phyloP scores from a whole-genome alignment of 2,888 invertebrate species.

The Agriotes lineatus region DNA sequence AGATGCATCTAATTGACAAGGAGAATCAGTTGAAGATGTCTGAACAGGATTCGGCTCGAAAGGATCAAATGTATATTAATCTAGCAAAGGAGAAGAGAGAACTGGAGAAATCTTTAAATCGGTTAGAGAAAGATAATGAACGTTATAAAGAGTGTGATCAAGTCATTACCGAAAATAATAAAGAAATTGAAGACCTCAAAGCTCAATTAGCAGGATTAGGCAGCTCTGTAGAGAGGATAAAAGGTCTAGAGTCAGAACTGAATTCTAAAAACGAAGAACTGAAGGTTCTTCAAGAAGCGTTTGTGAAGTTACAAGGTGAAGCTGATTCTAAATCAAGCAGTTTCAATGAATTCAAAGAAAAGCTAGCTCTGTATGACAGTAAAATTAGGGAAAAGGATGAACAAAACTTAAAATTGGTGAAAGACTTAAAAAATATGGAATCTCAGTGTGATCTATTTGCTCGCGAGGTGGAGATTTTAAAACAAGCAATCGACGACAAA shows the following conservation, averaged over 20 bases:
- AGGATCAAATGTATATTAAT: slow-evolving; percentile 72
- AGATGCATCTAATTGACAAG: slow-evolving; percentile 69
- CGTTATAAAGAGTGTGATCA: slow-evolving; percentile 69
- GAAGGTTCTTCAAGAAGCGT: slow-evolving; percentile 67
- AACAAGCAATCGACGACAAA: slow-evolving; percentile 48
- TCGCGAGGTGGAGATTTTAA: slow-evolving; percentile 35
- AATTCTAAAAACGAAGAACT: slow-evolving; percentile 58
- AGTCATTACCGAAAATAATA: slow-evolving; percentile 69
- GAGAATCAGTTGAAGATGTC: slow-evolving; percentile 69
- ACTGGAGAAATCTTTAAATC: slow-evolving; percentile 67
- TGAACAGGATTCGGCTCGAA: slow-evolving; percentile 70
- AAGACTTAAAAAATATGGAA: slow-evolving; percentile 56
- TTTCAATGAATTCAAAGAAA: slow-evolving; percentile 52
- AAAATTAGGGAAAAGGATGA: slow-evolving; percentile 48
- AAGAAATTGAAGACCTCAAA: slow-evolving; percentile 67
- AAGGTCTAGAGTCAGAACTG: slow-evolving; percentile 62
- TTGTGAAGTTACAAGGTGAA: slow-evolving; percentile 59
- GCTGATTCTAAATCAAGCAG: neutral
- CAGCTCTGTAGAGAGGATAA: slow-evolving; percentile 48
- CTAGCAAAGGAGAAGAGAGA: slow-evolving; percentile 72
- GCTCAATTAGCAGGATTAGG: slow-evolving; percentile 61
- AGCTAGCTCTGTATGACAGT: slow-evolving; percentile 34
- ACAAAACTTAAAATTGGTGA: slow-evolving; percentile 56
- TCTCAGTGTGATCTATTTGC: slow-evolving; percentile 47
- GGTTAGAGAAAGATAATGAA: slow-evolving; percentile 67